A percentile compares a stretch with the other conserved stretches of the same genome.
phyloP scores from a whole-genome alignment of 2,888 invertebrate genomes.

The Archaeoteleia sp. region DNA sequence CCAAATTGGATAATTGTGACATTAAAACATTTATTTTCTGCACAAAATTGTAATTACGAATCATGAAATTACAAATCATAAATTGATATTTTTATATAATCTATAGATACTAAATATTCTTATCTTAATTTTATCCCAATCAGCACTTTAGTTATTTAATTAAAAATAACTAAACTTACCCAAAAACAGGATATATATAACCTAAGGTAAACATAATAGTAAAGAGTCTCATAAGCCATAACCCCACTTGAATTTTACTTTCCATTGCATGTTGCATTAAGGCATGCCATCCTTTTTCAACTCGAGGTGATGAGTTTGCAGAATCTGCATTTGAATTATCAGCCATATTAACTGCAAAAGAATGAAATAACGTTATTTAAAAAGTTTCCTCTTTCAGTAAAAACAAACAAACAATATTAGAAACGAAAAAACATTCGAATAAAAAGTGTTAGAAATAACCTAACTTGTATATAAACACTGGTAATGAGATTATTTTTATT shows the following conservation, averaged over 20 bases:
- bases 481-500: too few relatives aligned
- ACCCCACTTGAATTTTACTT: constrained; percentile 90
- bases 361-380: constrained; percentile 1
- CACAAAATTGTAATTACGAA: too few relatives aligned
- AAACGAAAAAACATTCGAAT: neutral
- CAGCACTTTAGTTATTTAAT: too few relatives aligned
- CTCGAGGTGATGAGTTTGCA: constrained; percentile 55
- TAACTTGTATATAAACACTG: too few relatives aligned
- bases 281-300: constrained; percentile 78
- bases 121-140: too few relatives aligned
- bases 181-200: constrained; percentile 91
- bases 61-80: too few relatives aligned
- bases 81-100: too few relatives aligned
- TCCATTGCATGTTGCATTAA: constrained; percentile 84
- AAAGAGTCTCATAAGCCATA: constrained; percentile 91
- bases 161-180: constrained; percentile 78
- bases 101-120: too few relatives aligned
- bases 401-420: neutral
- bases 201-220: constrained; percentile 89
- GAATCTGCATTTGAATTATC: constrained; percentile 60
- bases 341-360: constrained; percentile 61
- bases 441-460: neutral
- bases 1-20: too few relatives aligned
- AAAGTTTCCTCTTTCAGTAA: too few relatives aligned
- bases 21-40: too few relatives aligned